Evolutionary conservation across 2,888 invertebrate genomes (phyloP).

Genomic region (Plagodis dolabraria): DNA sequence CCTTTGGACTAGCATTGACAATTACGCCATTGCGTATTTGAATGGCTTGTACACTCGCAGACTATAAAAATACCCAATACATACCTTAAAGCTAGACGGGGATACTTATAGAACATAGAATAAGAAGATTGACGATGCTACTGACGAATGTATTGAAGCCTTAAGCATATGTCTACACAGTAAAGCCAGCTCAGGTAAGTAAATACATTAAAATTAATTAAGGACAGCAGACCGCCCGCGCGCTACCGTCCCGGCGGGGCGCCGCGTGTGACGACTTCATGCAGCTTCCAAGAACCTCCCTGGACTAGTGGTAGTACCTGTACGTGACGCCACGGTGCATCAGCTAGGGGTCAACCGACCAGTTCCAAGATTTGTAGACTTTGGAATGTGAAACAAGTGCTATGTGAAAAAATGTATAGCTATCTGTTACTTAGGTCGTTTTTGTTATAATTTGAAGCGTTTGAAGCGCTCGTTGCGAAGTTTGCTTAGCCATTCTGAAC

Average conservation of each 20-base stretch:
- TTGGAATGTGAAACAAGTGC: neutral
- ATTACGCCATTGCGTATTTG: no score
- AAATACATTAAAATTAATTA: slow-evolving; percentile 82
- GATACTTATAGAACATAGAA: no score
- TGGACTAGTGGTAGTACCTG: slow-evolving; percentile 30
- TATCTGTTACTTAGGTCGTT: no score
- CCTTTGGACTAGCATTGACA: no score
- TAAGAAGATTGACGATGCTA: no score
- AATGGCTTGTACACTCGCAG: no score
- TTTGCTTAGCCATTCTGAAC: no score
- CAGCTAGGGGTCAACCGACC: slow-evolving; percentile 36
- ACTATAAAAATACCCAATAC: no score
- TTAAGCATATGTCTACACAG: slow-evolving; percentile 18
- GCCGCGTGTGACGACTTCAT: slow-evolving; percentile 77
- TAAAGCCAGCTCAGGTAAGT: slow-evolving; percentile 62
- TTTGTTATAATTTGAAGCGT: no score
- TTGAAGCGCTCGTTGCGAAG: no score
- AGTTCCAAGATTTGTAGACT: slow-evolving; percentile 2
- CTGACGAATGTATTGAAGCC: neutral
- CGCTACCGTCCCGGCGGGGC: slow-evolving; percentile 76
- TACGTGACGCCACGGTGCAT: slow-evolving; percentile 33
- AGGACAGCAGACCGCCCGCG: slow-evolving; percentile 78
- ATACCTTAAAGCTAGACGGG: no score
- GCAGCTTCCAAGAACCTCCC: slow-evolving; percentile 75
- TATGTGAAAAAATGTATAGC: no score